These are phyloP conservation scores for Squalus acanthias DNA, from an alignment of 2,797 vertebrate genomes.

Conservation along the genomic window DNA sequence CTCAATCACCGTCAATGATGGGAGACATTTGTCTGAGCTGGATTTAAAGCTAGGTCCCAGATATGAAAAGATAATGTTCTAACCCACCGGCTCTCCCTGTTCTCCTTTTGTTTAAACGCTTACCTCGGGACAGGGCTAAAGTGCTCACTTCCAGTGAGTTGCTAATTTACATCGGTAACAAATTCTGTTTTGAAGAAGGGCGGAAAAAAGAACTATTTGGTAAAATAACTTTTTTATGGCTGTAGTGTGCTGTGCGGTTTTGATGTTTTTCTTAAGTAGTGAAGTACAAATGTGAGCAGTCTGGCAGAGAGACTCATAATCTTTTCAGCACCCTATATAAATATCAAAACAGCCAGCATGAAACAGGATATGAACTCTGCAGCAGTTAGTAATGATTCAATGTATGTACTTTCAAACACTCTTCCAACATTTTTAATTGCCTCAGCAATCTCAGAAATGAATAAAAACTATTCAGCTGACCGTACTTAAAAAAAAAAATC, in stretches of 20 bases:
- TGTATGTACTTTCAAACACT: neutral
- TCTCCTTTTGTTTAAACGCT: neutral
- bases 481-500: neutral
- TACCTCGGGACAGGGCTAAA: neutral
- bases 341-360: neutral
- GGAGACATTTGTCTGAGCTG: neutral
- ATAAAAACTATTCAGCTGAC: neutral
- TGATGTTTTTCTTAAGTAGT: neutral
- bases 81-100: neutral
- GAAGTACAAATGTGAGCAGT: neutral
- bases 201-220: neutral
- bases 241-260: neutral
- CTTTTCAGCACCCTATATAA: neutral
- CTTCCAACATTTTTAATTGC: neutral
- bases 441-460: neutral
- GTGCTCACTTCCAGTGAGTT: neutral
- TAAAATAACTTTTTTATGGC: neutral
- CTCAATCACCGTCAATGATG: neutral
- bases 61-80: constrained; percentile 5
- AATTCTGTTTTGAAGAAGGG: neutral
- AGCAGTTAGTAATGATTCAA: neutral
- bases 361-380: constrained; percentile 14
- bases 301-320: neutral
- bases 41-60: neutral
- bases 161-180: neutral